phyloP scores from a whole-genome alignment of 1,140 invertebrate species.

The Nasonia vitripennis region DNA sequence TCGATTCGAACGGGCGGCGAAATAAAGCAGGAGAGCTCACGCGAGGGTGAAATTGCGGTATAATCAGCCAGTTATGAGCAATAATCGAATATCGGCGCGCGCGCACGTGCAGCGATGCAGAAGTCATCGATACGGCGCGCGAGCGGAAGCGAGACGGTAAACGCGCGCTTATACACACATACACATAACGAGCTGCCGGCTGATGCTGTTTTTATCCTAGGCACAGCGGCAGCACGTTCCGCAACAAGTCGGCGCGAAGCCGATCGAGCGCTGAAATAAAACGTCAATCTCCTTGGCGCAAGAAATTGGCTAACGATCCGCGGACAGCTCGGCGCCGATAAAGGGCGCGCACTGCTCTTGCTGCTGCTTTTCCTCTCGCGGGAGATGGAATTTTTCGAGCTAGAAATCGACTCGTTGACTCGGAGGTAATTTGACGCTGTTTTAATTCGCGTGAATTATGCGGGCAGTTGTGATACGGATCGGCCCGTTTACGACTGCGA shows the following conservation, averaged over 20 bases:
- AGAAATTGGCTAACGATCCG: slow-evolving; percentile 50
- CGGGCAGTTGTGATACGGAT: background rate
- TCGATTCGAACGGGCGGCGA: too few species aligned
- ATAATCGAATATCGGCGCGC: background rate
- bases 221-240: background rate
- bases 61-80: background rate
- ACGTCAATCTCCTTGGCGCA: slow-evolving; percentile 37
- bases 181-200: background rate
- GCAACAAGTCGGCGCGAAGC: slow-evolving; percentile 28
- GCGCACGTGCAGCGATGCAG: background rate
- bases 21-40: background rate
- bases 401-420: slow-evolving; percentile 3
- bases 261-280: slow-evolving; percentile 28
- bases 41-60: background rate
- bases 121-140: background rate
- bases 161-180: background rate
- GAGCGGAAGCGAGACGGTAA: background rate
- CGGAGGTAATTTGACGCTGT: background rate
- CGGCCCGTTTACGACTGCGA: background rate
- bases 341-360: background rate
- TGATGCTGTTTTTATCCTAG: background rate
- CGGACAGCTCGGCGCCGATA: slow-evolving; percentile 52
- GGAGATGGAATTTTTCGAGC: background rate
- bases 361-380: background rate
- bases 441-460: background rate